These are phyloP conservation scores for Tipula unca DNA, from an alignment of 2,888 invertebrate species.

Conservation along the genomic window DNA sequence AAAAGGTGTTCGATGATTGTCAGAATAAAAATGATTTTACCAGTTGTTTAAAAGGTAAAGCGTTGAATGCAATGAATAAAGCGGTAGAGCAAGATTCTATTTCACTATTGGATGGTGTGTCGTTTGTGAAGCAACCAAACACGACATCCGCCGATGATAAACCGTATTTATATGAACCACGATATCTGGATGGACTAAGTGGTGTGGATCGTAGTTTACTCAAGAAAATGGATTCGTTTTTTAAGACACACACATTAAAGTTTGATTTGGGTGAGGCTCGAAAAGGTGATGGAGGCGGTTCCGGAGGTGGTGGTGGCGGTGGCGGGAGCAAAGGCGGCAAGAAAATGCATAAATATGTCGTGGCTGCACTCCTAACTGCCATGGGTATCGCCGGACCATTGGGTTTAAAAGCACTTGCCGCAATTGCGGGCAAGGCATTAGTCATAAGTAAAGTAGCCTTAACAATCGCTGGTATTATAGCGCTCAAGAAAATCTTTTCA, in stretches of 20 bases:
- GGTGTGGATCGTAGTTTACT: constrained; percentile 46
- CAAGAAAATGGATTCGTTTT: constrained; percentile 48
- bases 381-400: constrained; percentile 61
- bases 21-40: constrained; percentile 52
- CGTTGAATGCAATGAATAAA: constrained; percentile 48
- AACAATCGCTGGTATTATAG: constrained; percentile 63
- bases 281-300: constrained; percentile 30
- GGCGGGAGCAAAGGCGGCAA: constrained; percentile 37
- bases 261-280: constrained; percentile 46
- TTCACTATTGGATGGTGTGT: constrained; percentile 52
- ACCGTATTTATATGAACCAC: constrained; percentile 46
- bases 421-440: constrained; percentile 62
- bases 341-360: constrained; percentile 47
- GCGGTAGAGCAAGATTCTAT: constrained; percentile 55
- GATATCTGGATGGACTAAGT: constrained; percentile 48
- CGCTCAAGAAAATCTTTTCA: constrained; percentile 62
- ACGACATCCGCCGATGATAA: constrained; percentile 42
- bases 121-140: constrained; percentile 51
- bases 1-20: constrained; percentile 56
- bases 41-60: constrained; percentile 53
- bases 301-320: constrained; percentile 28
- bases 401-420: constrained; percentile 58
- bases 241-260: constrained; percentile 55
- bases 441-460: constrained; percentile 65
- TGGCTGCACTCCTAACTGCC: constrained; percentile 54